Conservation (phyloP, 2,797 vertebrate species). For the Avahi laniger region DNA sequence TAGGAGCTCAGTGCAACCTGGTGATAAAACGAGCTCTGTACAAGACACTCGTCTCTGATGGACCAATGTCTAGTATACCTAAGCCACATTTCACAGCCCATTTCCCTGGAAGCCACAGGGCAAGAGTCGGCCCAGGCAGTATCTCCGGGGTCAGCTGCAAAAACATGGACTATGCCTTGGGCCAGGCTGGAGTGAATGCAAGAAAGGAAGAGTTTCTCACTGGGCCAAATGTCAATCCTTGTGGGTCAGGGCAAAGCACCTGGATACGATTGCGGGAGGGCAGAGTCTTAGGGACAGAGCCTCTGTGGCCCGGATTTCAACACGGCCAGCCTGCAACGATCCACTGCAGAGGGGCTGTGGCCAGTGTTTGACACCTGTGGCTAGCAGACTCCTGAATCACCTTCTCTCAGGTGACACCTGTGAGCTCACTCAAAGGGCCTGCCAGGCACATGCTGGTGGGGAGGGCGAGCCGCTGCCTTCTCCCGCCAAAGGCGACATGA, state of each 20-base stretch:
- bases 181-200: fast-evolving
- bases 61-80: no score
- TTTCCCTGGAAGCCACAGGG: not conserved
- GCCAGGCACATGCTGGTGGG: not conserved
- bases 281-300: not conserved
- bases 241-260: not conserved
- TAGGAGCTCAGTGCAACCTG: not conserved
- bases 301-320: not conserved
- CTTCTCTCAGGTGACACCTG: not conserved
- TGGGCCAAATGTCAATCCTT: not conserved
- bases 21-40: not conserved
- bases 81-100: not conserved
- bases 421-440: not conserved
- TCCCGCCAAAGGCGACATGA: not conserved
- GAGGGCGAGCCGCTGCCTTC: not conserved
- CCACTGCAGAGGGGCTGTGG: not conserved
- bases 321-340: not conserved
- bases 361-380: not conserved
- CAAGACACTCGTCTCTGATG: not conserved
- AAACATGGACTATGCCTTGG: not conserved
- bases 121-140: not conserved
- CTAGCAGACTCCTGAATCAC: not conserved
- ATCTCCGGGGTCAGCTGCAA: not conserved
- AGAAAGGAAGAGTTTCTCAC: not conserved
- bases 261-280: not conserved